phyloP scores from a whole-genome alignment of 2,797 vertebrate genomes.

The Chelmon rostratus region DNA sequence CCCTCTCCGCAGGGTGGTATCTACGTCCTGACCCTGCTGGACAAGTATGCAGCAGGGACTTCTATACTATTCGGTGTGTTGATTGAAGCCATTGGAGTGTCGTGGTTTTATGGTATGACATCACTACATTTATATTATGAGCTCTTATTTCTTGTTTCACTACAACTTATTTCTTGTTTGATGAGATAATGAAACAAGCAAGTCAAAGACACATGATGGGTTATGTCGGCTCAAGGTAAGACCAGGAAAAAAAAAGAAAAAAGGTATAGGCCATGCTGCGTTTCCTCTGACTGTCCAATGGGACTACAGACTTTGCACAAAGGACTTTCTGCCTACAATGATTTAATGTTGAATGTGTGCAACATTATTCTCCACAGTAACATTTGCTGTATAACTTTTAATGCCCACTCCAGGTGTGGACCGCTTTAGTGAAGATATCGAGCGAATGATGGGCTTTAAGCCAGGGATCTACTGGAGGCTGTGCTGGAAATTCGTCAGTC shows the following conservation, averaged over 20 bases:
- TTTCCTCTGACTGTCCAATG: conserved; percentile 8
- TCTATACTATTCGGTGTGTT: conserved; percentile 97
- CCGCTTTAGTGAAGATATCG: conserved; percentile 97
- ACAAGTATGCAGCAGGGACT: conserved; percentile 97
- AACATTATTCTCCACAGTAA: conserved; percentile 25
- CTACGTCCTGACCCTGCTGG: conserved; percentile 94
- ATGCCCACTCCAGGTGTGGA: conserved; percentile 90
- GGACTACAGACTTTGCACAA: conserved; percentile 28
- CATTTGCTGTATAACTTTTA: conserved; percentile 27
- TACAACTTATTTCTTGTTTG: background rate
- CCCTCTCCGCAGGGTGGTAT: conserved; percentile 91
- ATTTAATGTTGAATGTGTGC: background rate
- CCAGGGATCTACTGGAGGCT: conserved; percentile 98
- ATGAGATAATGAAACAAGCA: conserved; percentile 22
- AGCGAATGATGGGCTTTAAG: conserved; percentile 98
- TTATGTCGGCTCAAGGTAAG: conserved; percentile 15
- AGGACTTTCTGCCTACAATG: background rate
- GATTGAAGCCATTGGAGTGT: conserved; percentile 97
- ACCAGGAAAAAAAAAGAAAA: background rate
- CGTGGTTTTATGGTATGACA: conserved; percentile 98
- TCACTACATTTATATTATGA: background rate
- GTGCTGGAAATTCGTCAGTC: conserved; percentile 99
- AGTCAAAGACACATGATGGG: conserved; percentile 1
- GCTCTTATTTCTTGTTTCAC: background rate
- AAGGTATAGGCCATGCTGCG: background rate